Evolutionary conservation across 2,113 vertebrate species (phyloP).

Genomic region (Myiagra hebetior): DNA sequence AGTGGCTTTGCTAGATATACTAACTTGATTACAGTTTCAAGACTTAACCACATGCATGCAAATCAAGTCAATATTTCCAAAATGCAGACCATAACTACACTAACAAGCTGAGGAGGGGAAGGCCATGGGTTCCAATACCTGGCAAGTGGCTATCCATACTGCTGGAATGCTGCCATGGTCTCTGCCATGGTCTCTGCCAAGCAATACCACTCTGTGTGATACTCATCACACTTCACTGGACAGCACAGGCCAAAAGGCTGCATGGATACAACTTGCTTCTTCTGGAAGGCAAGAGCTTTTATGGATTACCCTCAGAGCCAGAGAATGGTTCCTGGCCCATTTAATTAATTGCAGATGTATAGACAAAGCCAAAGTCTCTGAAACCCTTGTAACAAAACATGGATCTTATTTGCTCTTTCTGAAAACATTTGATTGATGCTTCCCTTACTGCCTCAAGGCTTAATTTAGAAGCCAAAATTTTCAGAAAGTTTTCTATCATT

Average conservation of each 20-base stretch:
- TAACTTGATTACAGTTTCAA: neutral
- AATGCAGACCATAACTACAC: neutral
- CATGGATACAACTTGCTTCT: neutral
- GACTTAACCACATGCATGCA: neutral
- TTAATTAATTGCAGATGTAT: neutral
- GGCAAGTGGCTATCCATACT: neutral
- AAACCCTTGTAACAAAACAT: neutral
- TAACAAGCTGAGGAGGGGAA: neutral
- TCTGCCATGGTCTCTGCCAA: neutral
- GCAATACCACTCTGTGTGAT: fast-evolving
- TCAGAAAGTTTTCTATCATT: neutral
- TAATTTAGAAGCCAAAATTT: neutral
- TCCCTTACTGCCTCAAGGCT: neutral
- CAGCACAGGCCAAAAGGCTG: neutral
- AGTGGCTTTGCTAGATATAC: neutral
- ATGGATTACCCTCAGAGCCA: neutral
- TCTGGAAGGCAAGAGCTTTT: neutral
- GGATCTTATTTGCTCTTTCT: neutral
- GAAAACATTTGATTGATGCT: neutral
- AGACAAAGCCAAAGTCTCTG: neutral
- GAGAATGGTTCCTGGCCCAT: neutral
- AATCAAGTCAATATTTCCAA: neutral
- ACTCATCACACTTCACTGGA: neutral
- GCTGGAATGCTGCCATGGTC: neutral
- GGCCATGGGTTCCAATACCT: neutral